Evolutionary conservation across 2,113 vertebrate species (phyloP), one percentile per base, ranked within the genome.

Genomic region (Eudyptes chrysolophus): DNA sequence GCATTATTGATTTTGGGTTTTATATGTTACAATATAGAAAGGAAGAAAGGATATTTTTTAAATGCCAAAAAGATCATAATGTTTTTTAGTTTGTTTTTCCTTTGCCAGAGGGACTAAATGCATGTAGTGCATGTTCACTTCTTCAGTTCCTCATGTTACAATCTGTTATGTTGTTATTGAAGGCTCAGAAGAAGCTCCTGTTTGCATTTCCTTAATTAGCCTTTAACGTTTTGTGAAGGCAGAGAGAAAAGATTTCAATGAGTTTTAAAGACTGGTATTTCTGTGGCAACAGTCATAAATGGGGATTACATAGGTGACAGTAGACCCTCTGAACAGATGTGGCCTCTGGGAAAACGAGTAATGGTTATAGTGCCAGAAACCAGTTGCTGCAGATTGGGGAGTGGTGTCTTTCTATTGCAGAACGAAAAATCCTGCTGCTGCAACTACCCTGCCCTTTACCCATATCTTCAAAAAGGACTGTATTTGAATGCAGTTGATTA

Each of bases 1-100:
- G 77, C 89, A 92, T 95, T 96, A 96, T 97, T 95, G 94, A 91
- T 96, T 92, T 94, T 18, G 54, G 38, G 48, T 3, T 89, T 92
- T 92, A 79, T 90, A 62, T 64, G 84, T 83, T 95, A 71, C 77
- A 38, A 78, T 49, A 19, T 3, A 89, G 65, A 75, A 79, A 84
- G 42, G 30, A 87, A 92, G 85, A 88, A 97, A 79, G 30, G 60
- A 69, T 36, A 17, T 86, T 84, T 95, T 89, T 89, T 49, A 26
- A 97, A 96, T 79, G 74, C 74, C 93, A 77, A 55, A 82, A 85
- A 94, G 77, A 83, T 96, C 34, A 76, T 46, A 34, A 72, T 57
- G 32, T 3, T 40, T 89, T 89, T 95, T 30, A 84, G 81, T 65
- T 94, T 89, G 69, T 54, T 92, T 89, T 92, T 72, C 46, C 64